Base-by-base conservation (phyloP, 2,888 invertebrate species). In the Coenonympha arcania region DNA sequence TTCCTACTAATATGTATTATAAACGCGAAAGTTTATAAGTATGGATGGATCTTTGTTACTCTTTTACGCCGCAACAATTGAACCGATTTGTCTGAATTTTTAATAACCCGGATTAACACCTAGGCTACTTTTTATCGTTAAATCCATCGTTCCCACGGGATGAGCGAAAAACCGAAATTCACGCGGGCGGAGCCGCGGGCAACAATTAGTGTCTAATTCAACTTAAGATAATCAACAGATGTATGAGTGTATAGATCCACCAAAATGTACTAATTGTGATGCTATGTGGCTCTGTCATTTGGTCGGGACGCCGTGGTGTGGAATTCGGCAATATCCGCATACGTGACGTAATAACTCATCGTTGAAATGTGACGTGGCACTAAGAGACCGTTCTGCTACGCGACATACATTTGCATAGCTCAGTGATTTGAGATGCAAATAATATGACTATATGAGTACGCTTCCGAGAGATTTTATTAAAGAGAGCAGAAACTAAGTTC, bases 291-390 rank as follows among this genome's bases (percentile, higher is more conserved):
- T 39, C 16, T 39, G 39, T 39, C 39, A 39, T 39, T 24, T 24
- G 39, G 24, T 39, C 24, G 37, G 20, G 6, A 22, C 24, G 22
- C 24, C 24, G 39, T 22, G 39, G 22, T 15, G 39, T 24, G 24
- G 39, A 39, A 39, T 39, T 15, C 15, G 24, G 39, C 39, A 39
- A 39, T 39, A 39, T 39, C 39, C 39, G 39, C 8, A 39, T 39
- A 39, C 39, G 39, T 39, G 39, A 39, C 39, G 39, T 13, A 24
- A 39, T 39, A 39, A 39, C 15, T 39, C 39, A 39, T 39, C 15
- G 39, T 22, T 9, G 39, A 39, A 39, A 39, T 39, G 19, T 19
- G 24, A 39, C 20, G 8, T 39, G 4, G 11, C n/a, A 36, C 8
- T 37, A 37, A 15, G 2, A 6, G 8, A 39, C 5, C 20, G 0